Base-by-base conservation (phyloP, 2,888 invertebrate genomes). In the Drosophila paracracens region DNA sequence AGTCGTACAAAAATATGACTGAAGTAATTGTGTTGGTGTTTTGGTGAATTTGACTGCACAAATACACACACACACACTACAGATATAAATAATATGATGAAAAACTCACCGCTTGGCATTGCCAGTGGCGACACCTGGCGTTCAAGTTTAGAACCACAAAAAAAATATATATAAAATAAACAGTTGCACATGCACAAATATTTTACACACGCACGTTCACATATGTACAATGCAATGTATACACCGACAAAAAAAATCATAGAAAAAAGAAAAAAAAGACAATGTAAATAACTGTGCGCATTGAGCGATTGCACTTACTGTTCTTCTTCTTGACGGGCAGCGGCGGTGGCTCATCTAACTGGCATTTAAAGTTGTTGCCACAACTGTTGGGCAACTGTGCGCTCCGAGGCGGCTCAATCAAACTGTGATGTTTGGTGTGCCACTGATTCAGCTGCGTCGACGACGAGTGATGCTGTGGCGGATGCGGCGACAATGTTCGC, bases 321-420 rank as follows among this genome's bases (percentile, higher is more conserved):
- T 98, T 97, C 93, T 97, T 96, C 94, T 98, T 98, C 94, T 98
- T 98, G 53, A 97, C 96, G 50, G 98, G 98, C 79, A 98, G 94
- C 58, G 98, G 98, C 74, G 98, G 98, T 76, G 98, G 97, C 91
- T 95, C 94, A 83, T 96, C 96, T 83, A 95, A 95, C 75, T 92
- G 94, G 0, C 91, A 83, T 51, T 91, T 92, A 16, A 86, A 78
- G 61, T 70, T 78, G 61, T 70, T 66, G 67, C 79, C 72, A 65
- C 79, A 74, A 64, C 92, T 91, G 43, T 81, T 88, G n/a, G 80
- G 83, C 62, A 89, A 53, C 36, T 77, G 64, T 27, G 82, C 79
- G 21, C 74, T 82, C 13, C 77, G 76, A 16, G 86, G 90, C 2
- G 92, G 89, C 52, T 93, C 93, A n/a, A 93, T 93, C 16, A 93